phyloP scores from a whole-genome alignment of 2,113 vertebrate species.

The Microcebus tavaratra region DNA sequence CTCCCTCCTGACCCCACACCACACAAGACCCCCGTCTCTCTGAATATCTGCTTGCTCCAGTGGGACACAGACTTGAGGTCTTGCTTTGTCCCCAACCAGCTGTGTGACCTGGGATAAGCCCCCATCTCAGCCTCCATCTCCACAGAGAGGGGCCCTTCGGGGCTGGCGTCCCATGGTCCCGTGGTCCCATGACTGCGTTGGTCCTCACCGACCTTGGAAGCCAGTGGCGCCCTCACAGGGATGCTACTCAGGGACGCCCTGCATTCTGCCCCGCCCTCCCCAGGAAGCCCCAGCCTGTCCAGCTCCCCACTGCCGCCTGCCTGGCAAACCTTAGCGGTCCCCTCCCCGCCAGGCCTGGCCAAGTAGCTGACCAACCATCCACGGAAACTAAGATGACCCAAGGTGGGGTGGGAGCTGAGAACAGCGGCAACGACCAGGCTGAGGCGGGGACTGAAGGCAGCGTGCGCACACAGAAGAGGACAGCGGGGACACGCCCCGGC shows the following conservation, averaged over 20 bases:
- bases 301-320: not conserved
- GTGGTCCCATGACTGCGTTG: fast-evolving
- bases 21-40: not conserved
- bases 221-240: not conserved
- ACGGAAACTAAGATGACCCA: fast-evolving
- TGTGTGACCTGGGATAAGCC: not conserved
- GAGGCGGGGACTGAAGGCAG: not conserved
- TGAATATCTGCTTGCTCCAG: not conserved
- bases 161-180: not conserved
- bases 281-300: not conserved
- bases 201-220: not conserved
- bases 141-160: too few relatives aligned
- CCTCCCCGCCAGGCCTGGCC: not conserved
- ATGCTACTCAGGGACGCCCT: not conserved
- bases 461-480: fast-evolving
- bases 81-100: not conserved
- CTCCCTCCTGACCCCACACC: not conserved
- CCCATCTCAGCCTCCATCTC: not conserved
- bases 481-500: not conserved
- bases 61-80: not conserved
- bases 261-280: not conserved
- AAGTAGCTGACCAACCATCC: not conserved
- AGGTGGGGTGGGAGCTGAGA: not conserved
- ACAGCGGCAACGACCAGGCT: fast-evolving
- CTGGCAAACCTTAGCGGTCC: not conserved